A percentile compares a stretch with the other conserved stretches of the same genome.
These are phyloP conservation scores for Nestor notabilis DNA, from an alignment of 2,113 vertebrate genomes.

Conservation along the genomic window DNA sequence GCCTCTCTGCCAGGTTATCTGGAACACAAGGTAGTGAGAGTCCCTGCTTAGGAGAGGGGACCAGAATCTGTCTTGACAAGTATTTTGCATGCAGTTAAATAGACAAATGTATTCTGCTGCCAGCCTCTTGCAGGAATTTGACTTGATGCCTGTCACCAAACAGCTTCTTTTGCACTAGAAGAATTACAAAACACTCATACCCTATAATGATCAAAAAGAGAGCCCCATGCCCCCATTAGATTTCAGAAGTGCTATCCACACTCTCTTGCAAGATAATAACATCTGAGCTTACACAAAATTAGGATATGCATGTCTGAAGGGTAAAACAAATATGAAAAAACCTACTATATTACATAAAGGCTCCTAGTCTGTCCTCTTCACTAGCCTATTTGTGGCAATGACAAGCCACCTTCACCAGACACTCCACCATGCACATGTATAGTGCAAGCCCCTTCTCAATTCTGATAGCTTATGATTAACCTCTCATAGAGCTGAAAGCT, in stretches of 20 bases:
- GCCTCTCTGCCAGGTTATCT: constrained; percentile 12
- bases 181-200: constrained; percentile 68
- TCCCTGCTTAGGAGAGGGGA: constrained; percentile 9
- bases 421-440: rapidly evolving
- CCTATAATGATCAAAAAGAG: constrained; percentile 66
- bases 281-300: not conserved
- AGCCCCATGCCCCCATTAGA: constrained; percentile 33
- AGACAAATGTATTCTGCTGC: constrained; percentile 79
- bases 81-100: constrained; percentile 77
- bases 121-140: constrained; percentile 72
- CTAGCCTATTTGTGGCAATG: not conserved
- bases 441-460: not conserved
- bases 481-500: not conserved
- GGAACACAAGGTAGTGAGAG: not conserved
- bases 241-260: not conserved
- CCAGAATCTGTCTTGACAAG: constrained; percentile 75
- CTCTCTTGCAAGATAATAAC: not conserved
- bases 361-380: not conserved
- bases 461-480: not conserved
- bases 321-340: not conserved
- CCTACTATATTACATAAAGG: not conserved
- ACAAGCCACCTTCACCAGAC: not conserved
- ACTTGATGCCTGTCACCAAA: constrained; percentile 79
- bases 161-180: constrained; percentile 73
- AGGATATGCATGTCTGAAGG: not conserved